Base-by-base conservation (phyloP, 2,113 vertebrate genomes). In the Strix aluco region DNA sequence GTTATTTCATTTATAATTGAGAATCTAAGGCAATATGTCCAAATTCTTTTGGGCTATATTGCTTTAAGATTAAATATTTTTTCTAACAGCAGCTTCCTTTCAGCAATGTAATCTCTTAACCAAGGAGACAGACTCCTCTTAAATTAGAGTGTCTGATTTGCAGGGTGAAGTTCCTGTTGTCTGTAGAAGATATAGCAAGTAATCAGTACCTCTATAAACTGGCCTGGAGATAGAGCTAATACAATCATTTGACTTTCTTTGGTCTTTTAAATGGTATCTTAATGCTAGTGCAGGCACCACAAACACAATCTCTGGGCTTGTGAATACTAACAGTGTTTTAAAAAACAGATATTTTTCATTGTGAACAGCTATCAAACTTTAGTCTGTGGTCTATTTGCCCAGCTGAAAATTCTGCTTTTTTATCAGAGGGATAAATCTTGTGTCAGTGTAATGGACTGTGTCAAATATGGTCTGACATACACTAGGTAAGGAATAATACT, bases 391-490 rank as follows among this genome's bases (percentile, higher is more conserved):
- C 66, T 95, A 6, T 91, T 87, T 90, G 49, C 38, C 89, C 42
- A 67, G 87, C 44, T 95, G 55, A 94, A 92, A 74, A 83, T 94
- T 90, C 90, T 88, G 15, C 46, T 80, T 84, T 87, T 92, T 92
- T 94, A 90, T 92, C 78, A 88, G 78, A 81, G 87, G 84, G 91
- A 91, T 95, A 94, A 94, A 86, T 94, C 91, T 94, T 81, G 65
- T 87, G 84, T 87, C 86, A 90, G 86, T 63, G 84, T 94, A 96
- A 96, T 94, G 84, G 81, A 69, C 92, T 96, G 86, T 97, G 91
- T 90, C 88, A 96, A 97, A 97, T 91, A 55, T 54, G 57, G 90
- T 67, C 94, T 97, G 97, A 95, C 96, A 88, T 61, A 90, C 86
- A 86, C 65, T 97, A 95, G 96, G 94, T 95, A 97, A 92, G 92